phyloP scores from a whole-genome alignment of 2,113 vertebrate species.

The Notothenia rossii region DNA sequence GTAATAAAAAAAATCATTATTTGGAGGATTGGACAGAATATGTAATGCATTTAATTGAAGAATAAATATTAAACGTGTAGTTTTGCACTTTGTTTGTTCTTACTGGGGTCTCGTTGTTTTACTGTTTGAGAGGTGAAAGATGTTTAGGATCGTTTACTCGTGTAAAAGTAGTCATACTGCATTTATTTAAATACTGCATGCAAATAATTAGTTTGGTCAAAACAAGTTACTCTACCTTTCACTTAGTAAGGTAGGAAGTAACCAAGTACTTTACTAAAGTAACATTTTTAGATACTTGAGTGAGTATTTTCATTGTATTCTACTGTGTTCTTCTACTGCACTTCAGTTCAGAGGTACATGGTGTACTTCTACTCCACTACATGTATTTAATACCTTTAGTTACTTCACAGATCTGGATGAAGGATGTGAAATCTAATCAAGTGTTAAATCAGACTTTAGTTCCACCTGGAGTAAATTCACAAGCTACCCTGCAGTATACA shows the following conservation, averaged over 20 bases:
- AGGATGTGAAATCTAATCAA: too few relatives aligned
- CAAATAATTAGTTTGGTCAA: neutral
- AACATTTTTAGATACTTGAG: too few relatives aligned
- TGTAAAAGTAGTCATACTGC: neutral
- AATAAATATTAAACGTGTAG: conserved; percentile 80
- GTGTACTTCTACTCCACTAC: neutral
- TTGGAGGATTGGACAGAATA: conserved; percentile 87
- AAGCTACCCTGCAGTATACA: too few relatives aligned
- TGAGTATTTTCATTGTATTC: too few relatives aligned
- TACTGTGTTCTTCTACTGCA: neutral
- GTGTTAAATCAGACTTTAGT: too few relatives aligned
- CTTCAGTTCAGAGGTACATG: neutral
- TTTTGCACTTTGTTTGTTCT: conserved; percentile 52
- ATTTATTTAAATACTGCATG: neutral
- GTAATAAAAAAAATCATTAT: conserved; percentile 79
- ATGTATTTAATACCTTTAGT: too few relatives aligned
- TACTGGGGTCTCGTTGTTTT: neutral
- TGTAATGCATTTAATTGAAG: conserved; percentile 91
- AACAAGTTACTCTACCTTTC: neutral
- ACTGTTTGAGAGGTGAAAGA: neutral
- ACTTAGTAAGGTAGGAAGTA: too few relatives aligned
- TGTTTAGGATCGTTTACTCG: neutral
- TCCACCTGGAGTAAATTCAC: too few relatives aligned
- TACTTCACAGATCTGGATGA: too few relatives aligned
- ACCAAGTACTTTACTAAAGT: too few relatives aligned